These are phyloP conservation scores for Teleogryllus occipitalis DNA, from an alignment of 1,140 invertebrate species.

Conservation along the genomic window DNA sequence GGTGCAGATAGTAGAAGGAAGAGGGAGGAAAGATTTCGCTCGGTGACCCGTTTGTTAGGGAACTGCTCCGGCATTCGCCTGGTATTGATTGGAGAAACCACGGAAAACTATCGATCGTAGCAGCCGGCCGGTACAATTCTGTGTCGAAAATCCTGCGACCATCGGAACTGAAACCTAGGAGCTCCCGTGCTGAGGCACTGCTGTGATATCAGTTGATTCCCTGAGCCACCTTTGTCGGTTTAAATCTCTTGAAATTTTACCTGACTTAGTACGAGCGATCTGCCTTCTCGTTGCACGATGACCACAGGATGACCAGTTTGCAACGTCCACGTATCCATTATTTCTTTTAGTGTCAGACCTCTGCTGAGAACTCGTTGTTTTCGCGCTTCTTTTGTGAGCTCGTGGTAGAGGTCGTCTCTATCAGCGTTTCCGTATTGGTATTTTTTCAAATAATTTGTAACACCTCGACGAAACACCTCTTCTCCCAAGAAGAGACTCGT, in stretches of 20 bases:
- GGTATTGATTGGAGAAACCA: too few relatives aligned
- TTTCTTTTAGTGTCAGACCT: slow-evolving; percentile 43
- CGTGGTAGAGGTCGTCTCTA: slow-evolving; percentile 74
- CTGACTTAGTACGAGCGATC: background rate
- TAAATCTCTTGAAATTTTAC: background rate
- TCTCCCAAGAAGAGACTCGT: slow-evolving; percentile 78
- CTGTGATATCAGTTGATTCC: too few relatives aligned
- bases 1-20: too few relatives aligned
- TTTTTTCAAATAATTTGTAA: slow-evolving; percentile 56
- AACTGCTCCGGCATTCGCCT: too few relatives aligned
- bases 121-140: too few relatives aligned
- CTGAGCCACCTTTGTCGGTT: too few relatives aligned
- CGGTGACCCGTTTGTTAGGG: too few relatives aligned
- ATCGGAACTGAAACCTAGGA: too few relatives aligned
- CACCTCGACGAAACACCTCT: slow-evolving; percentile 54
- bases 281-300: slow-evolving; percentile 36
- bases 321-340: slow-evolving; percentile 56
- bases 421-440: slow-evolving; percentile 60
- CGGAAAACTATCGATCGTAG: too few relatives aligned
- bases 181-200: too few relatives aligned
- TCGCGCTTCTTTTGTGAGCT: slow-evolving; percentile 54
- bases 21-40: too few relatives aligned
- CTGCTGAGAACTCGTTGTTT: slow-evolving; percentile 40
- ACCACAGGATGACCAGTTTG: slow-evolving; percentile 61
- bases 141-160: too few relatives aligned